Percentiles rank a stretch among this genome's conserved stretches.
phyloP scores from a whole-genome alignment of 2,797 vertebrate genomes.

The Chaetodon trifasciatus region DNA sequence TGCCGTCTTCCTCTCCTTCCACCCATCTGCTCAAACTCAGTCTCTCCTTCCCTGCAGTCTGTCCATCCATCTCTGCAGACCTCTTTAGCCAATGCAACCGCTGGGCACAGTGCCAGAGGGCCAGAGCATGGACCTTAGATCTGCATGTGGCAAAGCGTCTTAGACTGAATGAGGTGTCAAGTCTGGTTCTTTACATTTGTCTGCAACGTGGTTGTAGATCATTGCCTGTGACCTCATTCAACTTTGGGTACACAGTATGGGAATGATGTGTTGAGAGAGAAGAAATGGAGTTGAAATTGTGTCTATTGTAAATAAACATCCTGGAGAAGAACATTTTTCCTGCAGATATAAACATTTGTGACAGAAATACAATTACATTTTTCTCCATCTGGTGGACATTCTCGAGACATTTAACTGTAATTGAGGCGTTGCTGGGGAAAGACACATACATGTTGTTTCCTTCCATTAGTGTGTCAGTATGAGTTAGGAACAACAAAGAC shows the following conservation, averaged over 20 bases:
- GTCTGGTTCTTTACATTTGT: slow-evolving; percentile 36
- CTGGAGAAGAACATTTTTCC: not conserved
- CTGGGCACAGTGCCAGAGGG: slow-evolving; percentile 21
- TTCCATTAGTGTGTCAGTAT: slow-evolving; percentile 25
- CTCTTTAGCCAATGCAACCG: slow-evolving; percentile 13
- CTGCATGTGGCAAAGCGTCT: slow-evolving; percentile 31
- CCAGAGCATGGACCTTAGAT: slow-evolving; percentile 28
- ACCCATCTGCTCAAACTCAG: slow-evolving; percentile 55
- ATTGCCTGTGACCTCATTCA: slow-evolving; percentile 21
- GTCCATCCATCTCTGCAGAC: slow-evolving; percentile 41
- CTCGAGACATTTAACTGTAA: slow-evolving; percentile 36
- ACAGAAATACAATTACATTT: slow-evolving; percentile 32
- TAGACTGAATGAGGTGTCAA: slow-evolving; percentile 46
- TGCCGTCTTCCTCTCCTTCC: slow-evolving; percentile 27
- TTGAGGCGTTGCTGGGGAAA: slow-evolving; percentile 27
- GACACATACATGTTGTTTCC: slow-evolving; percentile 41
- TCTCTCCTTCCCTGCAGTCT: slow-evolving; percentile 30
- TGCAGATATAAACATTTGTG: slow-evolving; percentile 41
- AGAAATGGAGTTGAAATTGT: not conserved
- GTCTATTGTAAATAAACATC: slow-evolving; percentile 38
- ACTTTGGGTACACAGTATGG: not conserved
- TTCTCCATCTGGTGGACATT: slow-evolving; percentile 59
- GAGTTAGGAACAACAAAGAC: slow-evolving; percentile 12
- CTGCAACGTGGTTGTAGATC: slow-evolving; percentile 12
- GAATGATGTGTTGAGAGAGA: not conserved